phyloP scores from a whole-genome alignment of 2,888 invertebrate genomes.

The Drosophila mayaguana region DNA sequence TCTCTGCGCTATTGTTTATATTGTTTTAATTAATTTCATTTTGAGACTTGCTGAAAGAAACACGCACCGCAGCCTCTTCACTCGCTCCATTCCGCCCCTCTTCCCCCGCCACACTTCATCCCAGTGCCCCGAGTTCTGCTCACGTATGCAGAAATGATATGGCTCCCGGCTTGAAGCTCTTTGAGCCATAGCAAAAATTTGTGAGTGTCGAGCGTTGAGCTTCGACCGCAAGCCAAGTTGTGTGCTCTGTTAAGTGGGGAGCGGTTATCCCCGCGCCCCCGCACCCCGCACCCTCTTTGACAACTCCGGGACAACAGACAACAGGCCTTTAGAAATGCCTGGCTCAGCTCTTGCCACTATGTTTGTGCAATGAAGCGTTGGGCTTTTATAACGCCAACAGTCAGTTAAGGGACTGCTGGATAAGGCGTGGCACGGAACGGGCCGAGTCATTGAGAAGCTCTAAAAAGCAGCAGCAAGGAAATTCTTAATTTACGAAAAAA shows the following conservation, averaged over 20 bases:
- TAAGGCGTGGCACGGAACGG: conserved; percentile 17
- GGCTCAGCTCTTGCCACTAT: conserved; percentile 53
- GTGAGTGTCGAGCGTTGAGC: conserved; percentile 44
- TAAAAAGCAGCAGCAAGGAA: conserved; percentile 65
- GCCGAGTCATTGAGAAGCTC: conserved; percentile 67
- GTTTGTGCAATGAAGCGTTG: conserved; percentile 78
- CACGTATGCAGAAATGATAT: conserved; percentile 68
- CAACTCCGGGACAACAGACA: conserved; percentile 9
- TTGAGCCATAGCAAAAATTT: conserved; percentile 45
- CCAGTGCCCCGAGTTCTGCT: conserved; percentile 41
- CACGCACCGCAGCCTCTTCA: conserved; percentile 31
- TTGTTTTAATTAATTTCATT: conserved; percentile 76
- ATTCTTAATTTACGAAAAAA: conserved; percentile 71
- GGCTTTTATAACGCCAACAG: conserved; percentile 79
- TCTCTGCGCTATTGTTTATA: conserved; percentile 63
- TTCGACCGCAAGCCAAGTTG: conserved; percentile 66
- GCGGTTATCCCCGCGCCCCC: conserved; percentile 17
- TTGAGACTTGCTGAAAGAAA: conserved; percentile 52
- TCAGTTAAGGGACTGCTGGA: conserved; percentile 55
- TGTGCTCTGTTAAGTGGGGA: conserved; percentile 65
- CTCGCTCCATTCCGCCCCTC: not conserved
- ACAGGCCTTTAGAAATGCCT: conserved; percentile 55
- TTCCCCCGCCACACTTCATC: not conserved
- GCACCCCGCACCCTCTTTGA: not conserved
- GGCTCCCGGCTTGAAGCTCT: conserved; percentile 32